phyloP scores from a whole-genome alignment of 2,797 vertebrate genomes.

The Notamacropus eugenii region DNA sequence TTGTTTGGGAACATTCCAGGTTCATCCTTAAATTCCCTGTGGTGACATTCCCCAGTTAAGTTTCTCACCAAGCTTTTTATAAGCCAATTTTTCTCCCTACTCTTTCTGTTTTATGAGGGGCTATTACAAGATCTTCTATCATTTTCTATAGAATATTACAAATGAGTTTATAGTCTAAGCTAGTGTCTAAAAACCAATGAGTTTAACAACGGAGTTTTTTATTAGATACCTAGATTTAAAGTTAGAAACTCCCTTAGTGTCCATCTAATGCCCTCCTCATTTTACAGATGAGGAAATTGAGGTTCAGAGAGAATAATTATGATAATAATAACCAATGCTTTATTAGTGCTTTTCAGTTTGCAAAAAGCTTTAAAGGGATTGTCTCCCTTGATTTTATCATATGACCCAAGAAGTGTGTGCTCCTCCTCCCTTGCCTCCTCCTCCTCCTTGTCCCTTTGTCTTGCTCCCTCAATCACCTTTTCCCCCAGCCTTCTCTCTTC shows the following conservation, averaged over 20 bases:
- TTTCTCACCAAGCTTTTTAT: not conserved
- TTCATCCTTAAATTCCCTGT: not conserved
- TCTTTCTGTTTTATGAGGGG: not conserved
- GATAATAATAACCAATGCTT: too few species aligned
- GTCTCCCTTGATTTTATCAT: not conserved
- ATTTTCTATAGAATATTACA: not conserved
- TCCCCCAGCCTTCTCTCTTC: not conserved
- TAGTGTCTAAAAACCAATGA: not conserved
- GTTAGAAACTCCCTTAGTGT: not conserved
- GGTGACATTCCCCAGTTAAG: not conserved
- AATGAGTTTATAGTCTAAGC: not conserved
- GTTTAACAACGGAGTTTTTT: not conserved
- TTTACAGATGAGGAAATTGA: not conserved
- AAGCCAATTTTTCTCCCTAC: not conserved
- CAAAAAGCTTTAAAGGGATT: not conserved
- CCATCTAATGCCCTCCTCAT: not conserved
- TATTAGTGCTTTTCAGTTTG: not conserved
- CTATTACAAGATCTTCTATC: not conserved
- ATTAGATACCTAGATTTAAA: not conserved
- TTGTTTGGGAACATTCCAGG: not conserved
- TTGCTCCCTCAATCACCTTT: not conserved
- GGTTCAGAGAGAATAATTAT: not conserved
- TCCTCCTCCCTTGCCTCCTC: too few species aligned
- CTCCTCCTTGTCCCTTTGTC: not conserved
- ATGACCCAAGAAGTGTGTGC: not conserved